A percentile compares a stretch with the other conserved stretches of the same genome.
Conservation (phyloP, 2,797 vertebrate species). For the Babyrousa celebensis region DNA sequence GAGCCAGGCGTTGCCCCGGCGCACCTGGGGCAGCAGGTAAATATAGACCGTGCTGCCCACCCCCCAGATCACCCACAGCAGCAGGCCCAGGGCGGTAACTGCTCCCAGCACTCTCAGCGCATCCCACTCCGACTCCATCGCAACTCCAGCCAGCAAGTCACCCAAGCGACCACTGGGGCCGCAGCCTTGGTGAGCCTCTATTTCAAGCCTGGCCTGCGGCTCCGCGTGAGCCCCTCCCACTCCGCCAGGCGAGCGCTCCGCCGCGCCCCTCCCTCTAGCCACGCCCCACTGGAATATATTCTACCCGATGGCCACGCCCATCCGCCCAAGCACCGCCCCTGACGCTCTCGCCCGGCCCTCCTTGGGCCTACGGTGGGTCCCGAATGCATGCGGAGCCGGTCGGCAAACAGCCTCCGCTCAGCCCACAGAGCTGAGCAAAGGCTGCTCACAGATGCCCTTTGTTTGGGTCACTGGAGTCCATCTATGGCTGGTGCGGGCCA, state of each 20-base stretch:
- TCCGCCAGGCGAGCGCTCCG: accelerated
- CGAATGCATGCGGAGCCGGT: accelerated
- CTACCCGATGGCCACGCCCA: neutral
- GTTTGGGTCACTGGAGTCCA: neutral
- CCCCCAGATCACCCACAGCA: neutral
- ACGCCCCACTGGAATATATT: accelerated
- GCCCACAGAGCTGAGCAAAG: neutral
- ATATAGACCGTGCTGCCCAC: neutral
- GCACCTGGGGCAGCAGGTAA: constrained; percentile 1
- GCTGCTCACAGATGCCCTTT: neutral
- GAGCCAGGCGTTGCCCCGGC: neutral
- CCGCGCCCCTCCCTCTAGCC: neutral
- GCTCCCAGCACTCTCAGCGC: neutral
- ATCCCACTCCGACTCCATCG: neutral
- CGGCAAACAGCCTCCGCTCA: too few species aligned
- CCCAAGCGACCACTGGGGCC: neutral
- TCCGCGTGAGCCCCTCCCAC: neutral
- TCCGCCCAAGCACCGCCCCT: neutral
- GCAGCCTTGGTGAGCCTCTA: accelerated
- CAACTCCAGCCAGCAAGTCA: neutral
- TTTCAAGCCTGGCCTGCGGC: neutral
- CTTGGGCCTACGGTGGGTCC: neutral
- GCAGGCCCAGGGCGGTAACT: neutral
- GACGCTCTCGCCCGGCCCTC: neutral
- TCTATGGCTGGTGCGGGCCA: neutral